These are phyloP conservation scores for Phalacrocorax pelagicus DNA, from an alignment of 2,113 vertebrate species.

Conservation along the genomic window DNA sequence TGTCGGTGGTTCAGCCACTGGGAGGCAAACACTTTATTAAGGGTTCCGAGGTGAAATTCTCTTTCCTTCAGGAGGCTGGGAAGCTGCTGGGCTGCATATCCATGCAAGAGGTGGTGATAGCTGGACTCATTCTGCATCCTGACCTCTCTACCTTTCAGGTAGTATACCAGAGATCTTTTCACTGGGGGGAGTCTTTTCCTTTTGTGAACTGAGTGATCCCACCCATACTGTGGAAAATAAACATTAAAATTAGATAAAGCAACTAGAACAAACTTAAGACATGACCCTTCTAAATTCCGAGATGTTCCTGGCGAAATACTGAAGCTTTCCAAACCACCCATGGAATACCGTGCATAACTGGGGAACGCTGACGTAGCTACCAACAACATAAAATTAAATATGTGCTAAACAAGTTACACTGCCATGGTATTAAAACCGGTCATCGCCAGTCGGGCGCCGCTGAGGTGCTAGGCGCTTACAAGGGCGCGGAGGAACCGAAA, in stretches of 20 bases:
- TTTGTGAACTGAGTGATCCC: slow-evolving; percentile 76
- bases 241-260: neutral
- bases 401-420: too few relatives aligned
- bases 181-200: slow-evolving; percentile 81
- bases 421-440: rapidly evolving
- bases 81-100: slow-evolving; percentile 90
- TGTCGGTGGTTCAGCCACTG: slow-evolving; percentile 98
- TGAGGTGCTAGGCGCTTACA: too few relatives aligned
- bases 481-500: too few relatives aligned
- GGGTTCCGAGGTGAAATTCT: slow-evolving; percentile 91
- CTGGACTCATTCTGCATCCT: slow-evolving; percentile 85
- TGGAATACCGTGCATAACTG: neutral
- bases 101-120: slow-evolving; percentile 83
- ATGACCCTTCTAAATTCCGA: neutral
- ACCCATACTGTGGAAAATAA: slow-evolving; percentile 67
- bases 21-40: slow-evolving; percentile 98
- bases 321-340: neutral
- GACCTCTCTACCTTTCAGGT: slow-evolving; percentile 90
- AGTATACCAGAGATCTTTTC: slow-evolving; percentile 89
- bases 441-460: rapidly evolving
- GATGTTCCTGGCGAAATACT: neutral
- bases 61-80: slow-evolving; percentile 90
- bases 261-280: neutral
- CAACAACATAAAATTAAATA: neutral
- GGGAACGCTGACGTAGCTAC: neutral